Evolutionary conservation across 2,888 invertebrate genomes (phyloP), one percentile per base, ranked within the genome.

Genomic region (Morpho achilles): DNA sequence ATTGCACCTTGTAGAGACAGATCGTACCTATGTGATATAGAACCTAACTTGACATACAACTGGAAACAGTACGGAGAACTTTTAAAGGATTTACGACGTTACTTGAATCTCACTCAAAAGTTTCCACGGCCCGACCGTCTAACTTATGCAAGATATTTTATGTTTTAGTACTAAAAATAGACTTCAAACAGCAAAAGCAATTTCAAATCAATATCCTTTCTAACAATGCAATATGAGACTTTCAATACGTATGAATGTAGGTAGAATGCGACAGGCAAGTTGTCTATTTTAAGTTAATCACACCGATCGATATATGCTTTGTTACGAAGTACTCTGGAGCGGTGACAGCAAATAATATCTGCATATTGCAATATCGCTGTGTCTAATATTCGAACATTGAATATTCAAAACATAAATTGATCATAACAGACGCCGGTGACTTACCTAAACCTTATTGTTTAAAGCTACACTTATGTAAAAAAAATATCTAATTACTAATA

Each of bases 1-100:
- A 73, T 72, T 78, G 79, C 80, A 79, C 72, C 71, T 67, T 64
- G 59, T 61, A 67, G 74, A 75, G 76, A 80, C 73, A 73, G 76
- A 79, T 79, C 68, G 67, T 69, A 66, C 63, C 67, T 65, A 68
- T 66, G 70, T 68, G 69, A 73, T 73, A 69, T 69, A 68, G 68
- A 66, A 67, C 65, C 62, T 63, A 61, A 67, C 67, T 61, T 63
- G 61, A 68, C 68, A 62, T 69, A 67, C 66, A 66, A 72, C 67
- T 62, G 57, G 44, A 56, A 65, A 57, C 62, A 61, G 62, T 55
- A 59, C 61, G 61, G 53, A 40, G 45, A 66, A 66, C 61, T 66
- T 64, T 62, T 64, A 66, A 62, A 66, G 61, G 62, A 66, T 66
- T 64, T 66, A 62, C 61, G 62, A 62, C 56, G 56, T 58, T 59